Evolutionary conservation across 1,140 invertebrate species (phyloP).

Genomic region (Scylla paramamosain): DNA sequence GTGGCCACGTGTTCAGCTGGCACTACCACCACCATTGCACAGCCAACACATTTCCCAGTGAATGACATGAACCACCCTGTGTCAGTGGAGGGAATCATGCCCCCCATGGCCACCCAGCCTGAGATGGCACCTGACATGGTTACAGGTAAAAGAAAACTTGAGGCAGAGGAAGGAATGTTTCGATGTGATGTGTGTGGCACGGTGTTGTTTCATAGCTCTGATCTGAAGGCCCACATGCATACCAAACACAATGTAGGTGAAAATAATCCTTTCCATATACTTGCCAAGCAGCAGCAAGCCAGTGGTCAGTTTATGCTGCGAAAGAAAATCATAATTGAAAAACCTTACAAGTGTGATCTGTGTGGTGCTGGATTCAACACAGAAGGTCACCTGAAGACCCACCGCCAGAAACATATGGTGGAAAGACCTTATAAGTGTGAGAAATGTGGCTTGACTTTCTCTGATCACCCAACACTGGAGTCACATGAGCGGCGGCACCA

Average conservation of each 20-base stretch:
- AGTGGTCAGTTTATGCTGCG: conserved; percentile 50
- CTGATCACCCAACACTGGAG: conserved; percentile 55
- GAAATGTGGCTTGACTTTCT: conserved; percentile 69
- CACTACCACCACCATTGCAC: background rate
- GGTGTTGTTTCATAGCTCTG: conserved; percentile 46
- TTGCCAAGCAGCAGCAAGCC: conserved; percentile 68
- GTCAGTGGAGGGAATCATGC: background rate
- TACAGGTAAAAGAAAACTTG: conserved; percentile 47
- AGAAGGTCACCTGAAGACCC: conserved; percentile 66
- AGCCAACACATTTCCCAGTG: conserved; percentile 39
- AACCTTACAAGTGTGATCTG: conserved; percentile 67
- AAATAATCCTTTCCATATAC: conserved; percentile 71
- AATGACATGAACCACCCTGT: background rate
- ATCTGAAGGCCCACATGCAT: conserved; percentile 65
- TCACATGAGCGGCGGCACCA: conserved; percentile 70
- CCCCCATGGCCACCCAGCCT: background rate
- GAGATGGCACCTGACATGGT: background rate
- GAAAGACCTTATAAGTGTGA: conserved; percentile 67
- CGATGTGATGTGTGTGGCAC: conserved; percentile 69
- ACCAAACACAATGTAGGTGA: conserved; percentile 73
- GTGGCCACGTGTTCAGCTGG: conserved; percentile 32
- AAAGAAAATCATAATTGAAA: conserved; percentile 72
- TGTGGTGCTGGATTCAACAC: conserved; percentile 71
- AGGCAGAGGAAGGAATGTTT: conserved; percentile 58
- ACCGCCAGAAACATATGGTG: conserved; percentile 60